Evolutionary conservation across 2,888 invertebrate genomes (phyloP).

Genomic region (Metallyticus violacea): DNA sequence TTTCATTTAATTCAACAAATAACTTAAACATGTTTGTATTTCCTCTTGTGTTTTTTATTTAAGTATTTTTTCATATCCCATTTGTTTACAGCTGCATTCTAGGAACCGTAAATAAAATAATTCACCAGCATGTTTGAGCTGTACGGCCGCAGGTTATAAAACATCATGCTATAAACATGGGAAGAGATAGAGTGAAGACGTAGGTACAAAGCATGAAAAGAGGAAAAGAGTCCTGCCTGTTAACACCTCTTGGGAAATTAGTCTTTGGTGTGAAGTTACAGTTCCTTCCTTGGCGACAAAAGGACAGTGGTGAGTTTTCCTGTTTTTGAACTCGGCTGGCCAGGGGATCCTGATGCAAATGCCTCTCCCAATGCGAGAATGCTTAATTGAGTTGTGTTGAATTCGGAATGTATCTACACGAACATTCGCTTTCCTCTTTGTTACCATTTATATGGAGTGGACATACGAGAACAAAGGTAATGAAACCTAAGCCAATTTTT

Average conservation of each 20-base stretch:
- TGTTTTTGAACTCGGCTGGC: background rate
- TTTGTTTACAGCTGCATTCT: no score
- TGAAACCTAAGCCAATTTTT: background rate
- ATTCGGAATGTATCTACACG: background rate
- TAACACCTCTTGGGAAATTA: background rate
- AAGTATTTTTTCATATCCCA: no score
- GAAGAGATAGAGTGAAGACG: no score
- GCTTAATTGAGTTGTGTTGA: background rate
- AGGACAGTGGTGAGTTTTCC: background rate
- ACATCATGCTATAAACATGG: no score
- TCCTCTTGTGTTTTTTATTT: no score
- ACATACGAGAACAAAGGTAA: background rate
- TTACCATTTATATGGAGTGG: background rate
- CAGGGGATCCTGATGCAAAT: background rate
- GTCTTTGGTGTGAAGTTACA: background rate
- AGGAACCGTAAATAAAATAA: no score
- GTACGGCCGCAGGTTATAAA: no score
- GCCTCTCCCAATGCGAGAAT: background rate
- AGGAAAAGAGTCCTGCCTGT: no score
- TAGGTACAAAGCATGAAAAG: no score
- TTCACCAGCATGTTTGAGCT: no score
- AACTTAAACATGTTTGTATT: no score
- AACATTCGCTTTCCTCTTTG: background rate
- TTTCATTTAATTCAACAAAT: no score
- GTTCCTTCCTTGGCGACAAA: background rate